phyloP scores from a whole-genome alignment of 2,113 vertebrate species.

The human region DNA sequence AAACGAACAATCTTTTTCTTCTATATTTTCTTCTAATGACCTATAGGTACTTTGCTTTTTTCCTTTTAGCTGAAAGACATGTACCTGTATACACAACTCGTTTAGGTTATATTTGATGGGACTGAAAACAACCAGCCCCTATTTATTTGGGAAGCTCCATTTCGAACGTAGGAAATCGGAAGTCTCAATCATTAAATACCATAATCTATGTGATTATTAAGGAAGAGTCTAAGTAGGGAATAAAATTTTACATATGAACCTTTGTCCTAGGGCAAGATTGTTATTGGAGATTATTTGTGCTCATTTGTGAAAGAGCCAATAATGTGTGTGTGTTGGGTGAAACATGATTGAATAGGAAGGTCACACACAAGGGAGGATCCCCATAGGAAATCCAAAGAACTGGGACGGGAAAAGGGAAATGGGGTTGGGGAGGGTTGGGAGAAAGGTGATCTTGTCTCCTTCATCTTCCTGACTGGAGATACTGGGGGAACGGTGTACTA shows the following conservation, averaged over 20 bases:
- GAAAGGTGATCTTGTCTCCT: not conserved
- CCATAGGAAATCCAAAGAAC: not conserved
- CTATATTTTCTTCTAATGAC: not conserved
- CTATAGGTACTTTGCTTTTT: not conserved
- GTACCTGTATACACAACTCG: too few species aligned
- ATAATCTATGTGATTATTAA: not conserved
- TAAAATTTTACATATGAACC: not conserved
- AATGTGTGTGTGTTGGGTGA: too few species aligned
- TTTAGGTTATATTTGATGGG: not conserved
- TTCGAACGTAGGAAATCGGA: not conserved
- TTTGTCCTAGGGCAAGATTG: not conserved
- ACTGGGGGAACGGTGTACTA: rapidly evolving
- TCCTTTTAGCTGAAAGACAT: not conserved
- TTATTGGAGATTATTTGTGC: not conserved
- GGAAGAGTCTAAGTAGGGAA: not conserved
- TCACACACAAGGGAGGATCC: rapidly evolving
- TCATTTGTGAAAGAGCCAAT: not conserved
- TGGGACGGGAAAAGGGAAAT: not conserved
- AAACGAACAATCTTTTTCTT: not conserved
- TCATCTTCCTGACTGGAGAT: not conserved
- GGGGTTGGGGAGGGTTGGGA: not conserved
- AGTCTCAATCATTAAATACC: not conserved
- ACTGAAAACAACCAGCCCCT: not conserved
- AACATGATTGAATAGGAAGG: not conserved
- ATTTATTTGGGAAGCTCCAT: not conserved